phyloP scores from a whole-genome alignment of 2,113 vertebrate species.

The Dryoscopus gambensis region DNA sequence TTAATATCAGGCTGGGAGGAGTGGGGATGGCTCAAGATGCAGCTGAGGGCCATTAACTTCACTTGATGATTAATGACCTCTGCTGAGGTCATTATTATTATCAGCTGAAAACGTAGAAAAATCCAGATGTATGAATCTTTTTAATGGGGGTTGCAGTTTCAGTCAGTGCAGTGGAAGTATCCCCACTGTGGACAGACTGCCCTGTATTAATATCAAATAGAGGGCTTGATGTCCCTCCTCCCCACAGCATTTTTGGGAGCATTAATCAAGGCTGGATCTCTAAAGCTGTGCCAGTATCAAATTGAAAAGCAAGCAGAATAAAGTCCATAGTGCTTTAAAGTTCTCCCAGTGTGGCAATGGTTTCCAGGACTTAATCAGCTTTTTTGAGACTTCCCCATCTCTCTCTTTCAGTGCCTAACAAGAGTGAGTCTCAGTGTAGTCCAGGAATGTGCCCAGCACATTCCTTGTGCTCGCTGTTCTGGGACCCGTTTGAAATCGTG shows the following conservation, averaged over 20 bases:
- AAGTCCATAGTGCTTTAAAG: background rate
- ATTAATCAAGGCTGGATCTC: background rate
- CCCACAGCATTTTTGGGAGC: background rate
- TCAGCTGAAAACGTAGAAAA: conserved; percentile 12
- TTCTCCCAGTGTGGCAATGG: background rate
- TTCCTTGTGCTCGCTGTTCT: background rate
- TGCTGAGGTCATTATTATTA: conserved; percentile 27
- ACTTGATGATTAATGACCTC: conserved; percentile 38
- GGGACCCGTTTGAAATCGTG: fast-evolving
- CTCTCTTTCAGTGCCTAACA: background rate
- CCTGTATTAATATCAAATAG: background rate
- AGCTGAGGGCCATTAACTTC: conserved; percentile 25
- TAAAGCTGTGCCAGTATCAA: background rate
- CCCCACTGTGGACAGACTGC: background rate
- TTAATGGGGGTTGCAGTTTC: background rate
- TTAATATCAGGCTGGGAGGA: conserved; percentile 18
- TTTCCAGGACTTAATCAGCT: background rate
- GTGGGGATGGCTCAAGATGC: background rate
- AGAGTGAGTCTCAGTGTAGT: background rate
- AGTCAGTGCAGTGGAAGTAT: background rate
- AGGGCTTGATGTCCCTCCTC: background rate
- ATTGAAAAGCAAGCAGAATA: conserved; percentile 28
- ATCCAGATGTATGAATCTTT: background rate
- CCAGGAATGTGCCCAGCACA: background rate
- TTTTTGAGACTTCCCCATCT: background rate